Conservation (phyloP, 2,797 vertebrate genomes). For the Gallirallus australis region DNA sequence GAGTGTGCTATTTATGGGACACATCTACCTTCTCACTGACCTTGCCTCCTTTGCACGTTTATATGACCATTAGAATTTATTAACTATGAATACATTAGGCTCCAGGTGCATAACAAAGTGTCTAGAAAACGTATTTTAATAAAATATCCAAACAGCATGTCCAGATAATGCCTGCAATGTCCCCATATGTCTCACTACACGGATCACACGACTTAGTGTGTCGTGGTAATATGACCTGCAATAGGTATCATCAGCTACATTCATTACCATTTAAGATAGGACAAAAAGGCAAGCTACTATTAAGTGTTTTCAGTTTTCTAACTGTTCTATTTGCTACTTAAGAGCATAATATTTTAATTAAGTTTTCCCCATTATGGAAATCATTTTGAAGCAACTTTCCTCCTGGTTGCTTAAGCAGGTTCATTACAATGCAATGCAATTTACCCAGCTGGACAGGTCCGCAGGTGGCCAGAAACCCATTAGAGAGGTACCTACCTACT, state of each 20-base stretch:
- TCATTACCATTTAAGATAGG: not conserved
- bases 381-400: conserved; percentile 42
- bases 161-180: conserved; percentile 42
- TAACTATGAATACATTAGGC: conserved; percentile 55
- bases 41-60: conserved; percentile 19
- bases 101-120: conserved; percentile 34
- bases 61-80: conserved; percentile 62
- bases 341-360: conserved; percentile 56
- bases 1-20: not conserved
- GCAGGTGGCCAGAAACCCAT: conserved; percentile 71
- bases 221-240: not conserved
- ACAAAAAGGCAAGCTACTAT: conserved; percentile 4
- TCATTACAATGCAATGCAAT: conserved; percentile 61
- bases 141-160: conserved; percentile 35
- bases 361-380: conserved; percentile 22
- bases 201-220: not conserved
- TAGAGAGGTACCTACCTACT: conserved; percentile 67
- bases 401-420: conserved; percentile 48
- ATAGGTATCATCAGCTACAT: not conserved
- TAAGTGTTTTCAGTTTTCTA: conserved; percentile 13
- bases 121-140: conserved; percentile 46
- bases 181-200: conserved; percentile 39
- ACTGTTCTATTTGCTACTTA: conserved; percentile 42
- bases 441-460: conserved; percentile 72
- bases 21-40: conserved; percentile 33